These are phyloP conservation scores for Drosophila ochracea DNA, from an alignment of 2,888 invertebrate species.

Conservation along the genomic window DNA sequence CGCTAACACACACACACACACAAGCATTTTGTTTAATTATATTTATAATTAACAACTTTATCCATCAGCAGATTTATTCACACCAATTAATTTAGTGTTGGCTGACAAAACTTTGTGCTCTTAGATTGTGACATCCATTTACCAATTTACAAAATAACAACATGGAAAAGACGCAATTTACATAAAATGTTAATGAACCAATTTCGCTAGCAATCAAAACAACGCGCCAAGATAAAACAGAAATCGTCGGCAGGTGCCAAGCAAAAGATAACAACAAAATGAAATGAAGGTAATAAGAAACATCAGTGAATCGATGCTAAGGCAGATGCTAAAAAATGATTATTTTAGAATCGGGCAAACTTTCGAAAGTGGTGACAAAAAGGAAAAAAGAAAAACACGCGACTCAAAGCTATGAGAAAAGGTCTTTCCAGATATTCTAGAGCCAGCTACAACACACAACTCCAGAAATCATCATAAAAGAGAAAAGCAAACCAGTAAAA, in stretches of 20 bases:
- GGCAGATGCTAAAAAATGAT: conserved; percentile 18
- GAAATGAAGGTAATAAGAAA: conserved; percentile 35
- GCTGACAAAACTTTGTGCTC: background rate
- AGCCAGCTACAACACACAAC: background rate
- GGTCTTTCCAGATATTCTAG: conserved; percentile 3
- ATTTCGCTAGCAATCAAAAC: conserved; percentile 52
- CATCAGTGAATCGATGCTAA: conserved; percentile 27
- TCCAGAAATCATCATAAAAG: conserved; percentile 11
- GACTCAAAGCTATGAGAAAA: background rate
- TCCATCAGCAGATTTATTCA: conserved; percentile 34
- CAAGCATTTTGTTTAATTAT: background rate
- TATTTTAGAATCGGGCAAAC: conserved; percentile 5
- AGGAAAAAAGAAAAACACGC: background rate
- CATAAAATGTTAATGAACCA: conserved; percentile 70
- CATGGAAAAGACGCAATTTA: conserved; percentile 38
- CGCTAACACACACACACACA: background rate
- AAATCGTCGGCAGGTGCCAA: conserved; percentile 51
- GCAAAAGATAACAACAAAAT: conserved; percentile 19
- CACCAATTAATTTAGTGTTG: conserved; percentile 12
- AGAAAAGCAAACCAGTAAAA: conserved; percentile 30
- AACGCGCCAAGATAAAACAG: conserved; percentile 61
- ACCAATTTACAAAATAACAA: conserved; percentile 22
- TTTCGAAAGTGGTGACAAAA: conserved; percentile 22
- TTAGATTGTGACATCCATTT: conserved; percentile 36
- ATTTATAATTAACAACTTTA: conserved; percentile 58